Evolutionary conservation across 2,888 invertebrate species (phyloP), one percentile per base, ranked within the genome.

Genomic region (Trissolcus brochymenae): DNA sequence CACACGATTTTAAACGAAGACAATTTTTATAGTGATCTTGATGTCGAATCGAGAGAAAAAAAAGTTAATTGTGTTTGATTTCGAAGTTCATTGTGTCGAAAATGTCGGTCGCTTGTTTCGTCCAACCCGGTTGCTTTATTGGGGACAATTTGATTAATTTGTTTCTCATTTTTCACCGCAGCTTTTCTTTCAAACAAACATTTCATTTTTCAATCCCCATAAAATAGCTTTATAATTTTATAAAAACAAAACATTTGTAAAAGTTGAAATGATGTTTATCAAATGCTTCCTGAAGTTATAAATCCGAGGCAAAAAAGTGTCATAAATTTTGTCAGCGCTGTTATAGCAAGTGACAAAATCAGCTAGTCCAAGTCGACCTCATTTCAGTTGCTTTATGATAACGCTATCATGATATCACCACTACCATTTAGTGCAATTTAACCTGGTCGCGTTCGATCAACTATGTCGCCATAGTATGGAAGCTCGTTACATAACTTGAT

Each of bases 391-490:
- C 76, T 76, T 79, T 80, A 79, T 76, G 76, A 80, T 80, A 76
- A 76, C 35, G 9, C 35, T 71, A 35, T 65, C 64, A 67, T 78
- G 78, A 78, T 80, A 81, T 78, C 79, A 78, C 75, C 40, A 79
- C 80, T 77, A 77, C 78, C 82, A 80, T 84, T 84, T 83, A 83
- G 81, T 75, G 80, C 80, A 83, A 84, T 84, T 84, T 83, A 82
- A 74, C 60, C 57, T 49, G 55, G 40, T 56, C 73, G 55, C 41
- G 66, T 59, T 65, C 67, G 76, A 78, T 73, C 61, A 66, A 72
- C 73, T 79, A 62, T 76, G 76, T 73, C 62, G 68, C 35, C 59
- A 43, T 55, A 54, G 67, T 77, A 79, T 79, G 79, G 75, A 80
- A 80, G 65, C 73, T 79, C 76, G 76, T 78, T 78, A 65, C 78